These are phyloP conservation scores for Medauroidea extradentata DNA, from an alignment of 1,140 invertebrate genomes.

Conservation along the genomic window DNA sequence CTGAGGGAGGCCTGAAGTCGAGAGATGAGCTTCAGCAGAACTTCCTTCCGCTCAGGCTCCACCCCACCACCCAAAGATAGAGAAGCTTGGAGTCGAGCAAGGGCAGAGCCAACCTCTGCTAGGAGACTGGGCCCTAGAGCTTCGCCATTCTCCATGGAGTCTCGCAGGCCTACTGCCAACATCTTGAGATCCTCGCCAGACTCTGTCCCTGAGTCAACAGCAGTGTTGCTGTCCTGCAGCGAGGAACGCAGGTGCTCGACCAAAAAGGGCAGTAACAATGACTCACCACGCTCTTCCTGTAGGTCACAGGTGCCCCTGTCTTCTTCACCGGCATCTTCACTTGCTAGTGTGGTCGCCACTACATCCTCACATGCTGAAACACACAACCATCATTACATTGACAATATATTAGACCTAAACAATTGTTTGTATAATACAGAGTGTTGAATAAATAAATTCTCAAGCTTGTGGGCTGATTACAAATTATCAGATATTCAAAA, in stretches of 20 bases:
- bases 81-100: slow-evolving; percentile 66
- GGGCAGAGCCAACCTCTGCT: slow-evolving; percentile 71
- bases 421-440: no score
- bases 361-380: slow-evolving; percentile 54
- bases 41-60: slow-evolving; percentile 50
- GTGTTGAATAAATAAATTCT: no score
- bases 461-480: no score
- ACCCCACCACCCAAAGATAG: slow-evolving; percentile 54
- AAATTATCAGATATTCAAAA: no score
- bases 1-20: slow-evolving; percentile 66
- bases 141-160: slow-evolving; percentile 23
- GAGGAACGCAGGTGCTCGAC: slow-evolving; percentile 49
- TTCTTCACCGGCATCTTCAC: not conserved
- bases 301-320: not conserved
- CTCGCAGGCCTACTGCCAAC: slow-evolving; percentile 29
- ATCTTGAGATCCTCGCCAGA: slow-evolving; percentile 57
- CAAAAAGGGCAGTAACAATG: slow-evolving; percentile 54
- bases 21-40: slow-evolving; percentile 67
- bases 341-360: slow-evolving; percentile 30
- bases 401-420: no score
- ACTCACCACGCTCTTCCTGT: slow-evolving; percentile 47
- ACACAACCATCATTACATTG: no score
- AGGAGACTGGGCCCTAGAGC: slow-evolving; percentile 47
- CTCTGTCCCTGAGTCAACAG: slow-evolving; percentile 63
- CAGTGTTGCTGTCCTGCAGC: slow-evolving; percentile 30